Percentiles rank a stretch among this genome's conserved stretches.
These are phyloP conservation scores for Hoplodrina blanda DNA, from an alignment of 2,888 invertebrate species.

Conservation along the genomic window DNA sequence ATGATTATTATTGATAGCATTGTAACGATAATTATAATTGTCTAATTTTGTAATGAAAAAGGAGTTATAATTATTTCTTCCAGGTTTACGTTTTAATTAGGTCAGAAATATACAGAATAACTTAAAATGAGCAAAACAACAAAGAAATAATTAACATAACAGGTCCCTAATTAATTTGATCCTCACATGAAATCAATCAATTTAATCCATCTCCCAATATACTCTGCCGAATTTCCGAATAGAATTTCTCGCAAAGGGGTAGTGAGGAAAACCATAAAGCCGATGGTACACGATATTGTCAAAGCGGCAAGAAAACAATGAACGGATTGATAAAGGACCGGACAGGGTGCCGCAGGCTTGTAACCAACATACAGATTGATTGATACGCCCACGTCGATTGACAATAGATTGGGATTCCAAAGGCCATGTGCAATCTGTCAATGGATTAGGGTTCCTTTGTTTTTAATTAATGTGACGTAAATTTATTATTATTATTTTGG, in stretches of 20 bases:
- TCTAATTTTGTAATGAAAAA: too few species aligned
- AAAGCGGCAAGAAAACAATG: slow-evolving; percentile 44
- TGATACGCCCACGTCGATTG: slow-evolving; percentile 22
- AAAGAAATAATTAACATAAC: not conserved
- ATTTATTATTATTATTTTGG: not conserved
- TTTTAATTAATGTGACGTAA: not conserved
- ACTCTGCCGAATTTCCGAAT: not conserved
- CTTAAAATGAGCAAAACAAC: too few species aligned
- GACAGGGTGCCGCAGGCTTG: slow-evolving; percentile 8
- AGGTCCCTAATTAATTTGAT: not conserved
- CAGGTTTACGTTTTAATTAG: too few species aligned
- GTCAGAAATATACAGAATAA: too few species aligned
- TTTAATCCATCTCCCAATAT: slow-evolving; percentile 2
- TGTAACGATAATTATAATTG: too few species aligned
- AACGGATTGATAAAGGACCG: slow-evolving; percentile 31
- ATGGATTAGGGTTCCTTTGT: not conserved
- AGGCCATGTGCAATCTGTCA: slow-evolving; percentile 16
- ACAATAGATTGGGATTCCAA: slow-evolving; percentile 7
- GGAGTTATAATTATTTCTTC: too few species aligned
- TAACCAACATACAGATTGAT: slow-evolving; percentile 19
- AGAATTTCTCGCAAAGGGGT: slow-evolving; percentile 3
- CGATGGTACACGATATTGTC: slow-evolving; percentile 29
- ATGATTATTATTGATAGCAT: too few species aligned
- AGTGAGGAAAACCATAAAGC: slow-evolving; percentile 13
- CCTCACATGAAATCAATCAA: not conserved